Evolutionary conservation across 1,140 invertebrate species (phyloP).

Genomic region (Antheraea mylitta): DNA sequence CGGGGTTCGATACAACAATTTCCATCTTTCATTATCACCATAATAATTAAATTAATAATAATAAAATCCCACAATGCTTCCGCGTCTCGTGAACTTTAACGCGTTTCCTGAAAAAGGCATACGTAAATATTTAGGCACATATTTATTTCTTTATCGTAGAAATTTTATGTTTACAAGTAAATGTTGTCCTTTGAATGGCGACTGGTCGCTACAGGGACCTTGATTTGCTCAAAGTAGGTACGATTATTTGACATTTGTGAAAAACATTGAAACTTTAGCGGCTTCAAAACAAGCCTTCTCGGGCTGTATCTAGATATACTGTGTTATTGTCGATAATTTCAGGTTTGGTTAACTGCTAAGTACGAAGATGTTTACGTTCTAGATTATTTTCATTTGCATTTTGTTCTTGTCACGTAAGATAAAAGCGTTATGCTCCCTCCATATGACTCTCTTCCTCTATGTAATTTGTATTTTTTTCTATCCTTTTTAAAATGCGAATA

Average conservation of each 20-base stretch:
- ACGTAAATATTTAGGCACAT: background rate
- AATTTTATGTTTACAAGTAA: background rate
- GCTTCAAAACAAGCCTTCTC: background rate
- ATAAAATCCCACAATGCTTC: background rate
- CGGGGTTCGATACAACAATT: no score
- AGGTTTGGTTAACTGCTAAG: no score
- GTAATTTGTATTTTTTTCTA: no score
- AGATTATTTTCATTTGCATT: no score
- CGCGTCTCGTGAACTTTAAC: background rate
- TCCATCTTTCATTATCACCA: no score
- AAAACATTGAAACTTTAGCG: slow-evolving; percentile 15
- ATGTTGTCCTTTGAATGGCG: background rate
- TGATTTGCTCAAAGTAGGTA: slow-evolving; percentile 8
- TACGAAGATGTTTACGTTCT: no score
- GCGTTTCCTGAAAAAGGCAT: background rate
- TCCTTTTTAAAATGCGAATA: no score
- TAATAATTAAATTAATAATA: background rate
- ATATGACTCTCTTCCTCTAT: no score
- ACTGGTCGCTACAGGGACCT: slow-evolving; percentile 3
- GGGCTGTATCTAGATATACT: background rate
- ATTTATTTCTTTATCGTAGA: background rate
- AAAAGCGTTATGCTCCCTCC: no score
- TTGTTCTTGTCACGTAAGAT: no score
- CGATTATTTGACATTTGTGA: slow-evolving; percentile 22
- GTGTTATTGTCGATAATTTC: no score